A percentile compares a stretch with the other conserved stretches of the same genome.
These are phyloP conservation scores for Aplodontia rufa DNA, from an alignment of 2,113 vertebrate genomes.

Conservation along the genomic window DNA sequence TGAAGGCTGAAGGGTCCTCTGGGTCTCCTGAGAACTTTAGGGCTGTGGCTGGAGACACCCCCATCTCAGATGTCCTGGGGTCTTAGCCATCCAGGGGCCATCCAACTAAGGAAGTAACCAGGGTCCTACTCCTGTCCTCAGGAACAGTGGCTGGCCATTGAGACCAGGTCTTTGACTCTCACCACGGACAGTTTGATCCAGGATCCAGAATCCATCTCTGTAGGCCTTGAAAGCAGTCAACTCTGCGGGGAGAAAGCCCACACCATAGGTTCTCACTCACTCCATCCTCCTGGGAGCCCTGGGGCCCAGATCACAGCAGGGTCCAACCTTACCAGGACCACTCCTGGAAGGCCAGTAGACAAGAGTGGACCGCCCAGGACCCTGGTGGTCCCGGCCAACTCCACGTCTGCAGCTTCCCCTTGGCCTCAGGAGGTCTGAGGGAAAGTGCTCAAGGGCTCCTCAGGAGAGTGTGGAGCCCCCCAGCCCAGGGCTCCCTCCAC, in stretches of 20 bases:
- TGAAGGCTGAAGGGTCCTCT: neutral
- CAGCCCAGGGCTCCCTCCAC: neutral
- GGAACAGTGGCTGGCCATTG: too few relatives aligned
- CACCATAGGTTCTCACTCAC: neutral
- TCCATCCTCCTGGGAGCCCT: neutral
- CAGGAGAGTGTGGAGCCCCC: neutral
- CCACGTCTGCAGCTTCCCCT: neutral
- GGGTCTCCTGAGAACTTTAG: neutral
- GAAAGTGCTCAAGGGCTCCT: neutral
- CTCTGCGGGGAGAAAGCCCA: neutral
- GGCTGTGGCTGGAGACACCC: neutral
- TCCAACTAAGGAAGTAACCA: neutral
- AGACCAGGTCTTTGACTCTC: neutral
- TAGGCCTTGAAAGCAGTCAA: too few relatives aligned
- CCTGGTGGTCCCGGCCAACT: too few relatives aligned
- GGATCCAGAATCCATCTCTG: too few relatives aligned
- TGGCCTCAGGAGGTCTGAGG: neutral
- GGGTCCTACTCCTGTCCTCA: neutral
- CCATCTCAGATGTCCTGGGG: neutral
- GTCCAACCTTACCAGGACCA: neutral
- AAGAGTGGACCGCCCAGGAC: neutral
- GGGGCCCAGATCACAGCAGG: neutral
- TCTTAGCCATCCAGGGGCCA: neutral
- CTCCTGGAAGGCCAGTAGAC: neutral
- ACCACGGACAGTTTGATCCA: accelerated